These are phyloP conservation scores for Steromphala cineraria DNA, from an alignment of 2,888 invertebrate genomes.

Conservation along the genomic window DNA sequence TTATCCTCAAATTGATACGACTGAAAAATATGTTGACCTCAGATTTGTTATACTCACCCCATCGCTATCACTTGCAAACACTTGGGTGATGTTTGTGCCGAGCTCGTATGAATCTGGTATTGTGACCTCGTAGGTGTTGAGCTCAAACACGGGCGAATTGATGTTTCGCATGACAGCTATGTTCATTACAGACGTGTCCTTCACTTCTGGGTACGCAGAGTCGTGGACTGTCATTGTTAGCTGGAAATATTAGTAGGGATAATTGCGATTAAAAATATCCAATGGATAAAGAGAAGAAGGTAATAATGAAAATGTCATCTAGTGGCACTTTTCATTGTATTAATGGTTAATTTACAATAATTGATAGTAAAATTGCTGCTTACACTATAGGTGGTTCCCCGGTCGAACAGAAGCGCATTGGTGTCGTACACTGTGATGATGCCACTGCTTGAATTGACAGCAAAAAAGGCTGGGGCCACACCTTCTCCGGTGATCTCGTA, in stretches of 20 bases:
- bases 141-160: conserved; percentile 59
- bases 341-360: too few species aligned
- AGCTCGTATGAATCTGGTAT: conserved; percentile 58
- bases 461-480: conserved; percentile 65
- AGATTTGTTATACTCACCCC: conserved; percentile 32
- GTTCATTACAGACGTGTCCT: conserved; percentile 51
- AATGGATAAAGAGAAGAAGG: too few species aligned
- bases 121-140: conserved; percentile 47
- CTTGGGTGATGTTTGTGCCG: conserved; percentile 56
- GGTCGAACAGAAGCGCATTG: conserved; percentile 49
- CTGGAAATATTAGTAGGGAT: conserved; percentile 19
- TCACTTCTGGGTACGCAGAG: conserved; percentile 51
- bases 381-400: conserved; percentile 55
- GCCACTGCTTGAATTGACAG: conserved; percentile 46
- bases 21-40: too few species aligned
- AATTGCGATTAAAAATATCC: too few species aligned
- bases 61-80: conserved; percentile 55
- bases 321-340: too few species aligned
- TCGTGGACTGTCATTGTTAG: conserved; percentile 42
- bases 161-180: conserved; percentile 65
- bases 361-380: conserved; percentile 21
- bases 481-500: conserved; percentile 61
- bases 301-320: too few species aligned
- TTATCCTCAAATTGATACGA: too few species aligned
- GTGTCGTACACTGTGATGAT: conserved; percentile 47